These are phyloP conservation scores for Pardosa pseudoannulata DNA, from an alignment of 2,888 invertebrate species.

Conservation along the genomic window DNA sequence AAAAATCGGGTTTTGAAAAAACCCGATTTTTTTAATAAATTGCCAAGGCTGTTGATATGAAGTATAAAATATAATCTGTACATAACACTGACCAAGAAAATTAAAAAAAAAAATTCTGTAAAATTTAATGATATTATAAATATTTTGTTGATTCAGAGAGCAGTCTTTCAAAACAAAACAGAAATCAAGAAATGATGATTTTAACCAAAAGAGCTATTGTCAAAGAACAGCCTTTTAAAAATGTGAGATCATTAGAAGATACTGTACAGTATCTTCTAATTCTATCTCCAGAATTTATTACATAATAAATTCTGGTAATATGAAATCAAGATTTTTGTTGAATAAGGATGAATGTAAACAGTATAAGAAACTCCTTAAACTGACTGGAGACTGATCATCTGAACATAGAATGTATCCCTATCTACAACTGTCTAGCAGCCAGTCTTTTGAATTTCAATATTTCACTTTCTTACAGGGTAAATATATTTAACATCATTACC, in stretches of 20 bases:
- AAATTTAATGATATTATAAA: conserved; percentile 46
- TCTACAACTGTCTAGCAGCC: conserved; percentile 10
- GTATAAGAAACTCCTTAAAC: conserved; percentile 39
- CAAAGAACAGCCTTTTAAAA: conserved; percentile 40
- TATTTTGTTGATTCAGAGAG: not conserved
- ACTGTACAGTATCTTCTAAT: not conserved
- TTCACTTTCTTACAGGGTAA: not conserved
- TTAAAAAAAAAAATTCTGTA: conserved; percentile 44
- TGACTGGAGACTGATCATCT: conserved; percentile 57
- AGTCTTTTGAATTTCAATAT: conserved; percentile 16
- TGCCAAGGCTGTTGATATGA: conserved; percentile 18
- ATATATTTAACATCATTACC: conserved; percentile 25
- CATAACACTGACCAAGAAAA: conserved; percentile 7
- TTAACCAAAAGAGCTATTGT: conserved; percentile 25
- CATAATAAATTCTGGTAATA: conserved; percentile 7
- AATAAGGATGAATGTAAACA: conserved; percentile 43
- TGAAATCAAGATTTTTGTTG: conserved; percentile 36
- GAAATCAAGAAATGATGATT: conserved; percentile 18
- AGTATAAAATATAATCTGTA: conserved; percentile 34
- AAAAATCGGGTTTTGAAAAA: too few species aligned
- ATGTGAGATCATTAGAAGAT: not conserved
- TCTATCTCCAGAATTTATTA: too few species aligned
- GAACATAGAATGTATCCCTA: conserved; percentile 44
- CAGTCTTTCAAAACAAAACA: not conserved
- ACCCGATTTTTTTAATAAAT: too few species aligned